phyloP scores from a whole-genome alignment of 2,888 invertebrate species.

The Tenthredo mesomela region DNA sequence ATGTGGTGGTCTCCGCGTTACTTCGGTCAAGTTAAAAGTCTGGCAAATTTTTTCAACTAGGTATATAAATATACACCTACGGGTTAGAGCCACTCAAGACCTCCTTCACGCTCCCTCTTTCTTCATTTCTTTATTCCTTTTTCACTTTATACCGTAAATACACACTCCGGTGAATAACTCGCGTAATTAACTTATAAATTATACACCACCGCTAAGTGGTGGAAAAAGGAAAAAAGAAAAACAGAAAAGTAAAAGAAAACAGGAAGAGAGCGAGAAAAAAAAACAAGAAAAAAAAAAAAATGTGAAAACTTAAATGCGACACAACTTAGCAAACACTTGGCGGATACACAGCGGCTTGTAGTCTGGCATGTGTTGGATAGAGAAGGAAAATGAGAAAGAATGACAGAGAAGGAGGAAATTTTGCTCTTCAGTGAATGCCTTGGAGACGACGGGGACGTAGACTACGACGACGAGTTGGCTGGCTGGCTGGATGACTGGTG shows the following conservation, averaged over 20 bases:
- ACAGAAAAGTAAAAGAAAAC: not conserved
- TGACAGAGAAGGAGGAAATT: slow-evolving; percentile 2
- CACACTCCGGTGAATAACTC: slow-evolving; percentile 45
- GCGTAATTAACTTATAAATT: slow-evolving; percentile 42
- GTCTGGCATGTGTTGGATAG: slow-evolving; percentile 24
- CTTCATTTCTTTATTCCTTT: slow-evolving; percentile 13
- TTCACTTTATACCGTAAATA: slow-evolving; percentile 14
- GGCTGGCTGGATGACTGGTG: not conserved
- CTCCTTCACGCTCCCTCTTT: not conserved
- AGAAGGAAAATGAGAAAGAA: not conserved
- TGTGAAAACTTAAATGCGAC: slow-evolving; percentile 30
- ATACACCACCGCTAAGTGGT: slow-evolving; percentile 36
- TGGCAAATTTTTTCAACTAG: not conserved
- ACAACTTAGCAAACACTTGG: slow-evolving; percentile 47
- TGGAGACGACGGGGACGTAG: not conserved
- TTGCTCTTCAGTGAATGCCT: slow-evolving; percentile 40
- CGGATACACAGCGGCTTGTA: slow-evolving; percentile 17
- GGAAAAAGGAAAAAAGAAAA: not conserved
- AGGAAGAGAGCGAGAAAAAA: not conserved
- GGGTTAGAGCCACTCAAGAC: slow-evolving; percentile 10
- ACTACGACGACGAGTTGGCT: not conserved
- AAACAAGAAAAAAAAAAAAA: not conserved
- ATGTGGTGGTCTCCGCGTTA: slow-evolving; percentile 1
- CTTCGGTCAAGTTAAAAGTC: not conserved
- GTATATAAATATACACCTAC: not conserved